Percentiles rank a stretch among this genome's conserved stretches.
Evolutionary conservation across 2,888 invertebrate species (phyloP).

Genomic region (Cryptosula pallasiana): DNA sequence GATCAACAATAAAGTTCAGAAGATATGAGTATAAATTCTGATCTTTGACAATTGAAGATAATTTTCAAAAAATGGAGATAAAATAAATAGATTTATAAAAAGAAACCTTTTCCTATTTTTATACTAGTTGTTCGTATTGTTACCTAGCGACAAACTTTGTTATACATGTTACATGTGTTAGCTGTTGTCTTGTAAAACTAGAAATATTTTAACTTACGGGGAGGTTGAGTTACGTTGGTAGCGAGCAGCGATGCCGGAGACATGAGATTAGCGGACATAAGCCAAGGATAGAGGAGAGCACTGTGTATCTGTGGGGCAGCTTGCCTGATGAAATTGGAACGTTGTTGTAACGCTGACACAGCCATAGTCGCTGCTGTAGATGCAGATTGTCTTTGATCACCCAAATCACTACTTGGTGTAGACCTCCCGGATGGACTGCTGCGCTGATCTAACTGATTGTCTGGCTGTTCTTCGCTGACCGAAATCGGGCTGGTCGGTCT

Average conservation of each 20-base stretch:
- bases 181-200: too few species aligned
- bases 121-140: too few species aligned
- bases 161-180: too few species aligned
- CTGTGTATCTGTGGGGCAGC: slow-evolving; percentile 18
- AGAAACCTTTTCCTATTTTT: too few species aligned
- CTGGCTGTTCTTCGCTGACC: not conserved
- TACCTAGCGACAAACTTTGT: too few species aligned
- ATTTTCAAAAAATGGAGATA: too few species aligned
- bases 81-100: too few species aligned
- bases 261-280: slow-evolving; percentile 13
- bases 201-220: not conserved
- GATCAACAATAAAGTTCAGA: too few species aligned
- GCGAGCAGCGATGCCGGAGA: not conserved
- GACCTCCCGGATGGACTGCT: not conserved
- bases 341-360: not conserved
- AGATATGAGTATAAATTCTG: too few species aligned
- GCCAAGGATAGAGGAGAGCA: slow-evolving; percentile 18
- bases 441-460: not conserved
- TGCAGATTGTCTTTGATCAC: not conserved
- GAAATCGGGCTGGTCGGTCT: not conserved
- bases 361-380: not conserved
- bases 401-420: not conserved
- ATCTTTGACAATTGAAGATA: too few species aligned
- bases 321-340: not conserved
- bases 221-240: not conserved